These are phyloP conservation scores for Atta colombica DNA, from an alignment of 1,140 invertebrate genomes.

Conservation along the genomic window DNA sequence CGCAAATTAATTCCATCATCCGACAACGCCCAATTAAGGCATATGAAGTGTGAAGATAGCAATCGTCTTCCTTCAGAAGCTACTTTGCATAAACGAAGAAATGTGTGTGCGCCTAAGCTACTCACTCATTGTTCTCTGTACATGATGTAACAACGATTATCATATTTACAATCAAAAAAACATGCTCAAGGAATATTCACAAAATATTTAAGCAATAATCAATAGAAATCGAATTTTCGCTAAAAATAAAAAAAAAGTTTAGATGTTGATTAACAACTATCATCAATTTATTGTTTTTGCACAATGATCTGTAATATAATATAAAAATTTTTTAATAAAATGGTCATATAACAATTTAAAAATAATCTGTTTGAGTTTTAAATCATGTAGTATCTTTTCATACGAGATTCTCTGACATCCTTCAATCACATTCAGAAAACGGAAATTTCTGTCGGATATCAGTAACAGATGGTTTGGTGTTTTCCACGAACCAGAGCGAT, in stretches of 20 bases:
- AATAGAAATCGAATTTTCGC: background rate
- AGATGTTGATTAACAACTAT: background rate
- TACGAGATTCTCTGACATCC: background rate
- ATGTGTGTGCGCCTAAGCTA: slow-evolving; percentile 25
- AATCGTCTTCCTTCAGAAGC: slow-evolving; percentile 71
- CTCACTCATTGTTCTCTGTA: slow-evolving; percentile 21
- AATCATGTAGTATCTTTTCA: background rate
- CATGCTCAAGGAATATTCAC: background rate
- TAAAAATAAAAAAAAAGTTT: background rate
- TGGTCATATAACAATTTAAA: background rate
- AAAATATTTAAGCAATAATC: background rate
- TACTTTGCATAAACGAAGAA: slow-evolving; percentile 44
- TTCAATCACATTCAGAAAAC: slow-evolving; percentile 40
- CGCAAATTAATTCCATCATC: slow-evolving; percentile 81
- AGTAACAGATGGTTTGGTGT: slow-evolving; percentile 66
- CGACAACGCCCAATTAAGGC: slow-evolving; percentile 81
- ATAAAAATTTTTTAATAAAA: background rate
- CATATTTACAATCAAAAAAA: slow-evolving; percentile 1
- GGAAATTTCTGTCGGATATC: slow-evolving; percentile 50
- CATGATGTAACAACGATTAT: slow-evolving; percentile 51
- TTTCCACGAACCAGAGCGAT: slow-evolving; percentile 70
- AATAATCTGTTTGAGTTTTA: background rate
- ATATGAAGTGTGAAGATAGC: slow-evolving; percentile 80
- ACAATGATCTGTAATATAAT: background rate
- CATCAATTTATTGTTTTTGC: background rate